Conservation (phyloP, 2,888 invertebrate genomes). For the Macrosiphum euphorbiae region DNA sequence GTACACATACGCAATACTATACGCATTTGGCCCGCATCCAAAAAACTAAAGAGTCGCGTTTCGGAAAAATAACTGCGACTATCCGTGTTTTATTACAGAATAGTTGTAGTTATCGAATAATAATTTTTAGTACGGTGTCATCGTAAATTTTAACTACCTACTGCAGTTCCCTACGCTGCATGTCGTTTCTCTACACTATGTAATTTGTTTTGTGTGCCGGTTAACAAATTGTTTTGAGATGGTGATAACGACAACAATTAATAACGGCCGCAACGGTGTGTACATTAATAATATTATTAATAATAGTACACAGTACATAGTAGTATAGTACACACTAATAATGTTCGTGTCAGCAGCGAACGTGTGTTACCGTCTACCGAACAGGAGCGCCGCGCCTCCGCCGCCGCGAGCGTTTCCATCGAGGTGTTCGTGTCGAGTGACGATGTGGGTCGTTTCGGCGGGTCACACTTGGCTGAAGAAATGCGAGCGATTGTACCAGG, state of each 20-base stretch:
- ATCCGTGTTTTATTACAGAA: neutral
- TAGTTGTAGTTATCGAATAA: neutral
- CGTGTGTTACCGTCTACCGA: neutral
- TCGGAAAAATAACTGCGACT: neutral
- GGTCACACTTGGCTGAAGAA: constrained; percentile 66
- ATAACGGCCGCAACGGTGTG: neutral
- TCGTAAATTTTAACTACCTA: neutral
- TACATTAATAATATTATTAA: neutral
- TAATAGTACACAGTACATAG: neutral
- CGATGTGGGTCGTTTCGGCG: constrained; percentile 8
- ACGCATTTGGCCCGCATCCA: neutral
- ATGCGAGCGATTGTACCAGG: constrained; percentile 66
- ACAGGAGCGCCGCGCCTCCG: neutral
- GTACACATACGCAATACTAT: neutral
- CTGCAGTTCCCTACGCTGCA: neutral
- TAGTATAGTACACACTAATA: neutral
- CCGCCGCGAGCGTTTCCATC: neutral
- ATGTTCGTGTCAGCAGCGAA: neutral
- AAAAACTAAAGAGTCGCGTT: neutral
- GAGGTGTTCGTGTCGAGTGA: neutral
- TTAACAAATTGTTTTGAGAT: neutral
- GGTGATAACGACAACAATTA: neutral
- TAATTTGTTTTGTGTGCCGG: neutral
- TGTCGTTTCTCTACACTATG: neutral
- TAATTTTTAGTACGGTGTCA: neutral